Percentiles rank a stretch among this genome's conserved stretches.
phyloP scores from a whole-genome alignment of 2,888 invertebrate species.

The Megalurothrips usitatus region DNA sequence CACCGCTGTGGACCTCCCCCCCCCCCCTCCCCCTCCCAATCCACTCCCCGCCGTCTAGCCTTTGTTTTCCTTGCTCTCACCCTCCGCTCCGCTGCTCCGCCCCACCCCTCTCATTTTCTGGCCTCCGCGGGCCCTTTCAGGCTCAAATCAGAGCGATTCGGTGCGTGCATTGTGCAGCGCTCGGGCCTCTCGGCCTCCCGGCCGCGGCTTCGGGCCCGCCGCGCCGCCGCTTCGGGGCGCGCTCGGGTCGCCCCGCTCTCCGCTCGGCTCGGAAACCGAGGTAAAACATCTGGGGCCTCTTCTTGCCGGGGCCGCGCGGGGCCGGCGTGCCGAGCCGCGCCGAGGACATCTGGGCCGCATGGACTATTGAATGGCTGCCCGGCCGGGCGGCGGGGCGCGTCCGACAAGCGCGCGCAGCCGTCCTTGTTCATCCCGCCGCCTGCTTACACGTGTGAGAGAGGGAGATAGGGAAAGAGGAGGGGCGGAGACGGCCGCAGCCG shows the following conservation, averaged over 20 bases:
- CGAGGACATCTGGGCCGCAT: constrained; percentile 16
- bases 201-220: no score
- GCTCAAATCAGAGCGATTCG: background rate
- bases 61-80: background rate
- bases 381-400: background rate
- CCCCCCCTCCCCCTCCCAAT: background rate
- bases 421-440: no score
- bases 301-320: background rate
- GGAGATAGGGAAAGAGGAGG: no score
- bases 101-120: background rate
- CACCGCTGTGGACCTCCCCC: background rate
- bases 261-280: background rate
- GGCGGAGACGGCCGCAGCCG: no score
- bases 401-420: no score
- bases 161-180: background rate
- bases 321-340: background rate
- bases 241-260: background rate
- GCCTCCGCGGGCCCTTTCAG: background rate
- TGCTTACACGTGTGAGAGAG: no score
- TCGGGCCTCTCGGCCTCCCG: no score
- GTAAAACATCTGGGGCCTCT: background rate
- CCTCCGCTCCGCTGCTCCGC: background rate
- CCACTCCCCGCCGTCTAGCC: background rate
- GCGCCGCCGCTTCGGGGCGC: no score
- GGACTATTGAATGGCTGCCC: constrained; percentile 9